A percentile compares a stretch with the other conserved stretches of the same genome.
phyloP scores from a whole-genome alignment of 1,140 invertebrate genomes.

The Chlorops oryzae region DNA sequence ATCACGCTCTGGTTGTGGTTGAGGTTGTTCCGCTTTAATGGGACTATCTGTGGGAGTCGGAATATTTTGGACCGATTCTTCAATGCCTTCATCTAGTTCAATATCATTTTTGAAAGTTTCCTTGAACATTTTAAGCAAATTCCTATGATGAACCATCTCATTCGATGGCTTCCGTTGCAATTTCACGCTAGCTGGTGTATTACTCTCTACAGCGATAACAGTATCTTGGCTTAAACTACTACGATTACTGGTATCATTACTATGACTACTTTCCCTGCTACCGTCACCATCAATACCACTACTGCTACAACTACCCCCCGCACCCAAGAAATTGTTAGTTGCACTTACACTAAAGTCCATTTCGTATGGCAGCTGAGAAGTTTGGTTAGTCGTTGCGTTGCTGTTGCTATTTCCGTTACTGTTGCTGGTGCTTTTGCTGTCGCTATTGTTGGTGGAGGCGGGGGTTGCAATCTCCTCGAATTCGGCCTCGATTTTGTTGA shows the following conservation, averaged over 20 bases:
- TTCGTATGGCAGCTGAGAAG: constrained; percentile 26
- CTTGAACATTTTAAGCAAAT: constrained; percentile 43
- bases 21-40: not conserved
- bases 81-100: constrained; percentile 28
- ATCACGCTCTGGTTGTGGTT: not conserved
- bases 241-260: constrained; percentile 21
- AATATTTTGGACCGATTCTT: not conserved
- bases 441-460: constrained; percentile 19
- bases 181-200: constrained; percentile 23
- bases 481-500: constrained; percentile 43
- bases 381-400: constrained; percentile 21
- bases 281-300: not conserved
- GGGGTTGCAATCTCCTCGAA: constrained; percentile 35
- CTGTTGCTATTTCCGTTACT: constrained; percentile 9
- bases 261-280: constrained; percentile 17
- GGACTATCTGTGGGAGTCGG: not conserved
- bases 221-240: constrained; percentile 25
- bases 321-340: constrained; percentile 41
- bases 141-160: constrained; percentile 43
- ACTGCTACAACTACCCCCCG: constrained; percentile 15
- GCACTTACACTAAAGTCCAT: constrained; percentile 49
- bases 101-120: constrained; percentile 42
- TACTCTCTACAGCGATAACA: constrained; percentile 3
- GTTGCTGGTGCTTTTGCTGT: constrained; percentile 1
- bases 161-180: constrained; percentile 45